phyloP scores from a whole-genome alignment of 2,797 vertebrate genomes.

The Tokudaia muenninki region DNA sequence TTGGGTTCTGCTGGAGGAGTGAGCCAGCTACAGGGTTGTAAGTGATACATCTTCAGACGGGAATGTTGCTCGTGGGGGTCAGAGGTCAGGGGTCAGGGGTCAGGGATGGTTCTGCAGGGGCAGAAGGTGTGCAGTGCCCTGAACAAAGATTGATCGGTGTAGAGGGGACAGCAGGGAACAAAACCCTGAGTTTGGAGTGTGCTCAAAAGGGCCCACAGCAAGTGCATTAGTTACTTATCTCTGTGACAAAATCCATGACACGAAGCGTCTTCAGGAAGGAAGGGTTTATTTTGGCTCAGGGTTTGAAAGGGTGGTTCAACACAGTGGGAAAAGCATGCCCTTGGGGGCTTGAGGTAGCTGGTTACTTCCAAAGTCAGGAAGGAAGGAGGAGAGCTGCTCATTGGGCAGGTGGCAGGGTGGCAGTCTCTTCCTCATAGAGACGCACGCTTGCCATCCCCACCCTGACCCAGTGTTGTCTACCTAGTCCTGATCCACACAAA shows the following conservation, averaged over 20 bases:
- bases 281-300: not conserved
- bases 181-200: not conserved
- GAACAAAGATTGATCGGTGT: not conserved
- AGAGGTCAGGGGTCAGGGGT: not conserved
- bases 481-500: no score
- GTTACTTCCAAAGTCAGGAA: not conserved
- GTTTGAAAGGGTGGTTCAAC: not conserved
- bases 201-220: not conserved
- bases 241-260: not conserved
- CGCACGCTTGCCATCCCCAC: accelerated
- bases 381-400: not conserved
- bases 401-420: accelerated
- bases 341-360: not conserved
- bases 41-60: not conserved
- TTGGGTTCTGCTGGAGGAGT: not conserved
- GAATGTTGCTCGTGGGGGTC: not conserved
- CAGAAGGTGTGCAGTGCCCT: not conserved
- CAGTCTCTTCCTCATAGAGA: not conserved
- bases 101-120: not conserved
- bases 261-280: not conserved
- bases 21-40: not conserved
- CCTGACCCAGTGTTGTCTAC: not conserved
- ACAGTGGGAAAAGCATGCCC: not conserved
- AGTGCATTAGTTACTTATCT: not conserved
- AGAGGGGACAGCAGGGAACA: not conserved